Evolutionary conservation across 1,140 invertebrate species (phyloP), one percentile per base, ranked within the genome.

Genomic region (Mesaphorura yosii): DNA sequence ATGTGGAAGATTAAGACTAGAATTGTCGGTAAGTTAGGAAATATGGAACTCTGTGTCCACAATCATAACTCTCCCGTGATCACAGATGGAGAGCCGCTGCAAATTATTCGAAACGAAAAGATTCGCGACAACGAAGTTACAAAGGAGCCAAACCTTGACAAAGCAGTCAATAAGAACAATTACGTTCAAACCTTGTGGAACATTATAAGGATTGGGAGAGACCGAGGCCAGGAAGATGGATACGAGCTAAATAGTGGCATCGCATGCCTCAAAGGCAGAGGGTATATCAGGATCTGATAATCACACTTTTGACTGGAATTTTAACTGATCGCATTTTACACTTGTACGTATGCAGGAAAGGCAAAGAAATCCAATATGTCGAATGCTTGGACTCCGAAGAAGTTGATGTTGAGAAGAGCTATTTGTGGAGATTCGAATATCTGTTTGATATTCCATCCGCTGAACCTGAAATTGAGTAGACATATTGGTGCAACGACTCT

Each of bases 101-200:
- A 48, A 34, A 48, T 48, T 31, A 48, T 48, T 48, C 46, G 46
- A 4, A 48, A 48, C 22, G 46, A 48, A 31, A n/a, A 48, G 10
- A 48, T 48, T 22, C 25, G 46, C 5, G 46, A 48, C 6, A 48
- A 48, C 29, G 46, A 48, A 48, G 46, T 48, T 20, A 48, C 25
- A 5, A 48, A 48, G 20, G 46, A 46, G 25, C 23, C 44, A 10
- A 46, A 26, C 29, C 7, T 15, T 20, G 44, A 46, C 7, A 7
- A 6, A 4, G 12, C 7, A 10, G 12, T 6, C 7, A 5, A 7
- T 7, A 37, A 12, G 12, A 37, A n/a, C n/a, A n/a, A n/a, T n/a
- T n/a, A n/a, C n/a, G n/a, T n/a, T n/a, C n/a, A n/a, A n/a, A n/a
- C n/a, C n/a, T n/a, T n/a, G n/a, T n/a, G n/a, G n/a, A n/a, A n/a